Conservation (phyloP, 2,888 invertebrate genomes). For the Dasysyrphus albostriatus region DNA sequence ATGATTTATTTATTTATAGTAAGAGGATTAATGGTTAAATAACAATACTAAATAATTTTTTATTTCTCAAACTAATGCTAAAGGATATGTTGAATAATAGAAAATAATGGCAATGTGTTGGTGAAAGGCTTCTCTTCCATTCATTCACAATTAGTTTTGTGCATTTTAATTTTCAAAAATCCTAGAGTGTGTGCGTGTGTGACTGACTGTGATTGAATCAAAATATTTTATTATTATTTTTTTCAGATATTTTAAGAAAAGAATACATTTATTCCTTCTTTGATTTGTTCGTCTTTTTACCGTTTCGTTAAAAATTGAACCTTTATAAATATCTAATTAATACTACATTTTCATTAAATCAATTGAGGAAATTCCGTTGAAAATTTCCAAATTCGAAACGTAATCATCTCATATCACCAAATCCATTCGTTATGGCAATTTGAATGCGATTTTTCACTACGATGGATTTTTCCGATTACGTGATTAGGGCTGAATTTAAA, state of each 20-base stretch:
- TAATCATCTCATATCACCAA: too few species aligned
- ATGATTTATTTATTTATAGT: constrained; percentile 33
- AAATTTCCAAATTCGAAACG: too few species aligned
- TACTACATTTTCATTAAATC: too few species aligned
- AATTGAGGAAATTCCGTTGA: too few species aligned
- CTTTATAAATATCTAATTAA: too few species aligned
- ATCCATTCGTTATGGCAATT: too few species aligned
- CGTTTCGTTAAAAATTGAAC: background rate
- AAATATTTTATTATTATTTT: constrained; percentile 33
- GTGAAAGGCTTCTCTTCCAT: constrained; percentile 65
- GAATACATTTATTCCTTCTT: background rate
- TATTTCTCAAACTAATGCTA: constrained; percentile 63
- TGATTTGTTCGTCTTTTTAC: background rate
- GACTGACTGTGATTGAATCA: constrained; percentile 75
- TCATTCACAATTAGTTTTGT: constrained; percentile 61
- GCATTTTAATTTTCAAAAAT: constrained; percentile 47
- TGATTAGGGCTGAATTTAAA: too few species aligned
- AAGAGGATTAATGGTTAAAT: constrained; percentile 57
- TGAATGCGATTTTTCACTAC: too few species aligned
- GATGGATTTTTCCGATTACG: too few species aligned
- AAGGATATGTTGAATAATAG: constrained; percentile 59
- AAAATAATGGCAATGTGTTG: constrained; percentile 27
- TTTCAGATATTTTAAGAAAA: constrained; percentile 15
- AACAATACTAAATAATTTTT: constrained; percentile 8
- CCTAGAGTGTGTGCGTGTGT: constrained; percentile 73